Evolutionary conservation across 1,140 invertebrate genomes (phyloP), one percentile per base, ranked within the genome.

Genomic region (Arctopsyche grandis): DNA sequence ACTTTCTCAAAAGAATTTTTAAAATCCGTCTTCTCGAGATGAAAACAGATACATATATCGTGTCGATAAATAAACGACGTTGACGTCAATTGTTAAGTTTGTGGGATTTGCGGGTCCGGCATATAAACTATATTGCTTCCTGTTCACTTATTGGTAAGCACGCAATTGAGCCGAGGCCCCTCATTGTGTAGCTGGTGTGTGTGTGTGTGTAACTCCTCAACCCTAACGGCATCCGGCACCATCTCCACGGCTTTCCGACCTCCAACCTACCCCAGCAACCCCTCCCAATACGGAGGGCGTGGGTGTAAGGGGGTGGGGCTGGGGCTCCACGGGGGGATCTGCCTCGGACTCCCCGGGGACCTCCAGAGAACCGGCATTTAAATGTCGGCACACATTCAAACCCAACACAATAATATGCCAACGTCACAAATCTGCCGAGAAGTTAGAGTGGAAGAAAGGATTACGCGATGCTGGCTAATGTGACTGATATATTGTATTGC

Each of bases 331-430:
- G 58, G 58, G 58, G 21, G 29, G 7, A 38, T 7, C 38, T 48
- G 24, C 60, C 21, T 46, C 73, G 52, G 58, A 60, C 78, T 43
- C 76, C 71, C 80, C 12, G n/a, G 46, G 69, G 46, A 75, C 69
- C 75, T n/a, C 38, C 5, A 14, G 80, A 75, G 78, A 77, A 44
- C 69, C 78, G 80, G 77, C 80, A 81, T 81, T 81, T 81, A 81
- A 81, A 81, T 81, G 80, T 79, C 80, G 80, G 66, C 80, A 81
- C 78, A 81, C 78, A 81, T 77, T 79, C 69, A 77, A 58, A 70
- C 71, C 19, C 43, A 69, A 70, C 78, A 75, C 78, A 79, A 79
- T 79, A 79, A 79, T 75, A 75, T 19, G 73, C 71, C 71, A 24
- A 69, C 56, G 58, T 76, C 56, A 73, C 77, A 71, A 66, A 66